Evolutionary conservation across 2,888 invertebrate genomes (phyloP).

Genomic region (Cremastinae sp.): DNA sequence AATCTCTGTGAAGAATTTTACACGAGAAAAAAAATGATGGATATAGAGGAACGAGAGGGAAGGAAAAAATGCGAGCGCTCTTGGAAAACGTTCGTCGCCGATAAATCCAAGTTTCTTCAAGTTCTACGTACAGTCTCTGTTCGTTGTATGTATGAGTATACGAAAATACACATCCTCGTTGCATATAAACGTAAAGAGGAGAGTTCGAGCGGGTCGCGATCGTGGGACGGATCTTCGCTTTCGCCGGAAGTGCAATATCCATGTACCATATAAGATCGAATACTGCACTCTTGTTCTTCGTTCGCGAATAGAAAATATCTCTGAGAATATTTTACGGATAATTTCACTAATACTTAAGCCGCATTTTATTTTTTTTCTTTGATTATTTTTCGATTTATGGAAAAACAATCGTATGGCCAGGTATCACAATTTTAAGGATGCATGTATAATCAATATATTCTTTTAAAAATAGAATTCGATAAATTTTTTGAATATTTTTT

Average conservation of each 20-base stretch:
- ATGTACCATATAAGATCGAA: slow-evolving; percentile 27
- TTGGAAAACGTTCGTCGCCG: slow-evolving; percentile 48
- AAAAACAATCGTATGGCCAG: no score
- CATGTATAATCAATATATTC: no score
- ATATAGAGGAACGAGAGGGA: slow-evolving; percentile 6
- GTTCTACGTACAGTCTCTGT: slow-evolving; percentile 1
- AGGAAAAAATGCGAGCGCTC: slow-evolving; percentile 19
- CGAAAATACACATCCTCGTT: not conserved
- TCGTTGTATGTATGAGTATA: slow-evolving; percentile 8
- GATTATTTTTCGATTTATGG: no score
- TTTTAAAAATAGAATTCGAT: no score
- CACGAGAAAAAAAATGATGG: slow-evolving; percentile 16
- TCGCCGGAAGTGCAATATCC: slow-evolving; percentile 58
- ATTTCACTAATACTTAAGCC: not conserved
- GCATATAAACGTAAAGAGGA: slow-evolving; percentile 3
- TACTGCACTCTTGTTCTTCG: slow-evolving; percentile 18
- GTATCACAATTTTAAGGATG: no score
- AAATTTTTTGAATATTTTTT: no score
- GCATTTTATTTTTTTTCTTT: no score
- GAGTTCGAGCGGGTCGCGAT: slow-evolving; percentile 49
- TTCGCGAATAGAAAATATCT: slow-evolving; percentile 19
- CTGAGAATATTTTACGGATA: not conserved
- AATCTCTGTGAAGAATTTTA: slow-evolving; percentile 46
- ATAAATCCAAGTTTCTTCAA: slow-evolving; percentile 49
- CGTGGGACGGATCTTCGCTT: slow-evolving; percentile 62